Percentiles rank a stretch among this genome's conserved stretches.
phyloP scores from a whole-genome alignment of 2,113 vertebrate species.

The Phalacrocorax carbo region DNA sequence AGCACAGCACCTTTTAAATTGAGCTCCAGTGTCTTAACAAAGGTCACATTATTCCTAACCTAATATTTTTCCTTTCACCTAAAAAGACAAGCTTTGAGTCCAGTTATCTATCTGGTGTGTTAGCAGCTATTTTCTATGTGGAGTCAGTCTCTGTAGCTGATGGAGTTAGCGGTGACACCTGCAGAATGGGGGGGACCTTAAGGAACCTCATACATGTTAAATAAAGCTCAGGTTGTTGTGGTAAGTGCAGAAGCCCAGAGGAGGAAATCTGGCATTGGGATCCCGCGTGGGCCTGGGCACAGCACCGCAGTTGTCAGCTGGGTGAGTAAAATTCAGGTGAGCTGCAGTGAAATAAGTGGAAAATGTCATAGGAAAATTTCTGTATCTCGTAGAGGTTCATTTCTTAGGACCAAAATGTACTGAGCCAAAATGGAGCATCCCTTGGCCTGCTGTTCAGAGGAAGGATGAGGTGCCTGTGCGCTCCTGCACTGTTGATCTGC shows the following conservation, averaged over 20 bases:
- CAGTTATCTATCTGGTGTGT: not conserved
- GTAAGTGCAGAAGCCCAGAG: not conserved
- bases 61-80: not conserved
- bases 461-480: not conserved
- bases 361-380: not conserved
- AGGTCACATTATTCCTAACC: not conserved
- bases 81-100: not conserved
- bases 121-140: not conserved
- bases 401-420: not conserved
- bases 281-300: not conserved
- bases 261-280: not conserved
- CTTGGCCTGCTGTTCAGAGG: not conserved
- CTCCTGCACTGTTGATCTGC: not conserved
- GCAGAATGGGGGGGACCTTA: not conserved
- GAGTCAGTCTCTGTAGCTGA: not conserved
- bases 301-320: not conserved
- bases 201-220: rapidly evolving
- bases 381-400: not conserved
- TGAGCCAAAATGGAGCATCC: not conserved
- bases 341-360: not conserved
- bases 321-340: not conserved
- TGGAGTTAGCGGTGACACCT: not conserved
- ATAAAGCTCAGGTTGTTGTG: not conserved
- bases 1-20: not conserved
- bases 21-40: not conserved